Evolutionary conservation across 2,888 invertebrate genomes (phyloP).

Genomic region (Yponomeuta malinellus): DNA sequence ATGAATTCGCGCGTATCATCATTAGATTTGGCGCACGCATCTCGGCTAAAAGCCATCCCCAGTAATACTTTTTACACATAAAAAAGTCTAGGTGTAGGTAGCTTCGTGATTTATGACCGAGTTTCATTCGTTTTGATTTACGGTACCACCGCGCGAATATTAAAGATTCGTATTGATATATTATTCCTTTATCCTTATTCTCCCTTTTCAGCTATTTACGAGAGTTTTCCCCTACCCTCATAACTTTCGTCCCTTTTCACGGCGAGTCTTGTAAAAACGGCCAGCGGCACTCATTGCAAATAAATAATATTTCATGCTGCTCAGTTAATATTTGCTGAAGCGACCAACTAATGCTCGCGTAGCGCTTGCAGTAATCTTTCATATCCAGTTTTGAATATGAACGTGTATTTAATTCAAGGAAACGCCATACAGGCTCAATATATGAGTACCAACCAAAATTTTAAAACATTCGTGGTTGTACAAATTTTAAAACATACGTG

Average conservation of each 20-base stretch:
- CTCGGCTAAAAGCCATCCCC: slow-evolving; percentile 11
- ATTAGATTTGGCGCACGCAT: slow-evolving; percentile 5
- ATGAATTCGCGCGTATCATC: slow-evolving; percentile 7
- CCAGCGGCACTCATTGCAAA: slow-evolving; percentile 49
- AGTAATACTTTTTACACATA: slow-evolving; percentile 28
- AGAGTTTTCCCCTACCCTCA: slow-evolving; percentile 64
- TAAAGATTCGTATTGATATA: slow-evolving; percentile 76
- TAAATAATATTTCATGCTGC: slow-evolving; percentile 42
- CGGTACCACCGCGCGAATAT: slow-evolving; percentile 67
- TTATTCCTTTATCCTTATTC: slow-evolving; percentile 74
- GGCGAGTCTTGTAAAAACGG: slow-evolving; percentile 62
- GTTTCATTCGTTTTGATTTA: slow-evolving; percentile 72
- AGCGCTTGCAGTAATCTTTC: neutral
- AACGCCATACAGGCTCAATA: no score
- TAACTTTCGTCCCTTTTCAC: slow-evolving; percentile 71
- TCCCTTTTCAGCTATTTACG: slow-evolving; percentile 69
- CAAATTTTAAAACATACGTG: no score
- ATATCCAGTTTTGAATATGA: neutral
- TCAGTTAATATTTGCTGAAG: slow-evolving; percentile 35
- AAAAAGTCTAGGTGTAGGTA: slow-evolving; percentile 30
- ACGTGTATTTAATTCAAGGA: no score
- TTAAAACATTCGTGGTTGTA: no score
- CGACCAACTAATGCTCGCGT: no score
- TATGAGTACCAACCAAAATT: no score
- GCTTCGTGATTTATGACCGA: slow-evolving; percentile 57